Conservation (phyloP, 2,888 invertebrate species). For the Xestia c-nigrum region DNA sequence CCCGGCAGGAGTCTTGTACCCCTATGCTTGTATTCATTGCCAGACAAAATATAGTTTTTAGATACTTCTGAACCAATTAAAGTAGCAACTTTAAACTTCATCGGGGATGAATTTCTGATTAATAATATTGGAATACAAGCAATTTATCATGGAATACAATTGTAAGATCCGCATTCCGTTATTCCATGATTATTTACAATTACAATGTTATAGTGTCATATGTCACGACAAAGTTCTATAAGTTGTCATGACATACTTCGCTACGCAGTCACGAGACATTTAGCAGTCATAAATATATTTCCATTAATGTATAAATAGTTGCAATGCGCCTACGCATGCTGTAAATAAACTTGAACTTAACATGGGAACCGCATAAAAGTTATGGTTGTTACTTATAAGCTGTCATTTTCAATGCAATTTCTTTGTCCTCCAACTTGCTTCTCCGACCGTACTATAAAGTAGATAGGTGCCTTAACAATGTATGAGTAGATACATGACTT, state of each 20-base stretch:
- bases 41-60: neutral
- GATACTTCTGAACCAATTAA: neutral
- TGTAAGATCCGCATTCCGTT: slow-evolving; percentile 47
- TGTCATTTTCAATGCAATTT: slow-evolving; percentile 32
- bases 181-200: slow-evolving; percentile 11
- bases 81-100: neutral
- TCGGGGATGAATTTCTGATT: neutral
- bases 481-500: neutral
- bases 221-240: slow-evolving; percentile 13
- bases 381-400: slow-evolving; percentile 15
- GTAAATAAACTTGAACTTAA: slow-evolving; percentile 61
- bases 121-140: neutral
- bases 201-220: neutral
- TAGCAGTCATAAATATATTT: slow-evolving; percentile 39
- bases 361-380: slow-evolving; percentile 43
- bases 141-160: neutral
- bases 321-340: slow-evolving; percentile 40
- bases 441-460: neutral
- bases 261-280: slow-evolving; percentile 44
- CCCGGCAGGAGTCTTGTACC: too few species aligned
- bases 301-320: slow-evolving; percentile 32
- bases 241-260: slow-evolving; percentile 31
- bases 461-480: neutral
- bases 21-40: neutral
- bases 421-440: slow-evolving; percentile 10